Base-by-base conservation (phyloP, 2,888 invertebrate genomes). In the Drosophila diplacantha region DNA sequence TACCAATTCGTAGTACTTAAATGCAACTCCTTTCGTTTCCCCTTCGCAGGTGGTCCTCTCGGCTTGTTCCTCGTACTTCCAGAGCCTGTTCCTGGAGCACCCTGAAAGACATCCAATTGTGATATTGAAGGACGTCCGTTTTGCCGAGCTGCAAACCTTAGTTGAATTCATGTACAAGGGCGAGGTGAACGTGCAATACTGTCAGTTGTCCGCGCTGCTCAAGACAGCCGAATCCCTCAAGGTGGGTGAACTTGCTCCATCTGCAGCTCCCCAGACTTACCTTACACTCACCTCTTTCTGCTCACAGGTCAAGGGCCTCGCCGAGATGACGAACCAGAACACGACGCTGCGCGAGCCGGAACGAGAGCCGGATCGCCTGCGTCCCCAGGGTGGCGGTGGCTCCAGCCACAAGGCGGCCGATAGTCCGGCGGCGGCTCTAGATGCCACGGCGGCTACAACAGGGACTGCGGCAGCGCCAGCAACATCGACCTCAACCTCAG, bases 91-190 rank as follows among this genome's bases (percentile, higher is more conserved):
- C 91, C 93, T 95, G 90, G 95, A 96, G 90, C 96, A 96, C 89
- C 96, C 96, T 83, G 94, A 95, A 89, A 93, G 94, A 83, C 96
- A 96, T 89, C 96, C 96, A 85, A 96, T 96, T 89, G 96, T 96
- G 89, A 96, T 96, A 89, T 92, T 96, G 86, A 96, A 96, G 90
- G 96, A 96, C 95, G 96, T 96, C 88, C 93, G 95, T 87, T 94
- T 95, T 89, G 92, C 94, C 88, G 96, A 96, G 90, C 91, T 96
- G 87, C 92, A 95, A 89, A 96, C 96, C 81, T 93, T 96, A 88
- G 94, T 96, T 89, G 96, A 96, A 92, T 96, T 96, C 93, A 96
- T 96, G 96, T 96, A 96, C 92, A 95, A 95, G 90, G 96, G 96
- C 87, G 96, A 96, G 90, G 96, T 96, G 85, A 96, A 96, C 93